A percentile compares a stretch with the other conserved stretches of the same genome.
Conservation (phyloP, 2,113 vertebrate genomes). For the Hippotragus niger region DNA sequence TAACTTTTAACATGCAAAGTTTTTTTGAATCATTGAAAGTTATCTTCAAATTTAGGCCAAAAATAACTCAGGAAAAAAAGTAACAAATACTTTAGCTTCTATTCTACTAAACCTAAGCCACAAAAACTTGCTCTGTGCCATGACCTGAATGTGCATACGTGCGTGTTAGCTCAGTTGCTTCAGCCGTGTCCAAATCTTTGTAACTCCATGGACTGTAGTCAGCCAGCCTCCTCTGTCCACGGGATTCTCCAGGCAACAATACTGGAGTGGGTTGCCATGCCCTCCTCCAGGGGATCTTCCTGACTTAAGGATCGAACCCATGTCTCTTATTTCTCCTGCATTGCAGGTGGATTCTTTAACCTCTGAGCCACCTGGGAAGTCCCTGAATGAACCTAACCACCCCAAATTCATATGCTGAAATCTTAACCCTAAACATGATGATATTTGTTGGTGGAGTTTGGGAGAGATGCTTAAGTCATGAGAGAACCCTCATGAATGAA, state of each 20-base stretch:
- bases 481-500: neutral
- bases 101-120: neutral
- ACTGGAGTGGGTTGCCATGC: neutral
- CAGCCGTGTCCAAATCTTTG: neutral
- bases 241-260: neutral
- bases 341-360: neutral
- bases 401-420: neutral
- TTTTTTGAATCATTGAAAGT: neutral
- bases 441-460: neutral
- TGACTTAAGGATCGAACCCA: rapidly evolving
- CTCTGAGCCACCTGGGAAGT: neutral
- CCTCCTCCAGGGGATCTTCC: neutral
- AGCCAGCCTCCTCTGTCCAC: neutral
- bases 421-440: neutral
- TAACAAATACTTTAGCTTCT: neutral
- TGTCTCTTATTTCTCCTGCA: neutral
- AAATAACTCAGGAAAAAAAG: neutral
- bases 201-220: neutral
- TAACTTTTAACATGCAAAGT: neutral
- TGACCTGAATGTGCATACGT: neutral
- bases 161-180: neutral
- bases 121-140: neutral
- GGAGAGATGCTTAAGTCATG: neutral
- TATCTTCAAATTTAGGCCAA: neutral
- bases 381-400: neutral